Evolutionary conservation across 1,140 invertebrate species (phyloP).

Genomic region (Tetragonula clypearis): DNA sequence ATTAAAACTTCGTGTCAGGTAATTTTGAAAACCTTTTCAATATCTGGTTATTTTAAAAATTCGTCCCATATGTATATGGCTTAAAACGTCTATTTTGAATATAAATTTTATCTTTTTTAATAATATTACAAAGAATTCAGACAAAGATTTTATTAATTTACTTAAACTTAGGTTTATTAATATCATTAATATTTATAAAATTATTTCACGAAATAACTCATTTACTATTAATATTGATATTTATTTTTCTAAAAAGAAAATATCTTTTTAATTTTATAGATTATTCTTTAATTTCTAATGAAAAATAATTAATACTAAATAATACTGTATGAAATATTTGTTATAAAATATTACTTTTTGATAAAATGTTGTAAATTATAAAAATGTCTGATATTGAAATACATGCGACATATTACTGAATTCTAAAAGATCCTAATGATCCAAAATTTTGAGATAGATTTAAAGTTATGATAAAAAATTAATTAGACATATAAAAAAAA

Average conservation of each 20-base stretch:
- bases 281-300: neutral
- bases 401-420: neutral
- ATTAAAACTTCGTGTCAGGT: constrained; percentile 24
- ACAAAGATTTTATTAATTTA: neutral
- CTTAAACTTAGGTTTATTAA: neutral
- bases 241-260: neutral
- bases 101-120: neutral
- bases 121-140: neutral
- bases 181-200: neutral
- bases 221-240: neutral
- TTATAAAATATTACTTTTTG: neutral
- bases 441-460: neutral
- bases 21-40: constrained; percentile 10
- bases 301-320: neutral
- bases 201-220: neutral
- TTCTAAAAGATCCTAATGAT: neutral
- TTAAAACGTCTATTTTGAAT: neutral
- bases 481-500: neutral
- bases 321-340: neutral
- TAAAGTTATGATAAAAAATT: neutral
- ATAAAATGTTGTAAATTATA: too few relatives aligned
- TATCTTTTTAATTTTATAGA: neutral
- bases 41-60: constrained; percentile 8
- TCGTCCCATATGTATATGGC: constrained; percentile 17
- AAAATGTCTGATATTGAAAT: neutral